These are phyloP conservation scores for Oryctolagus cuniculus DNA, from an alignment of 2,113 vertebrate genomes.

Conservation along the genomic window mOryCun1.1 NC_091442.1:109162501-109163000, in stretches of 20 bases:
- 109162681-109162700: neutral
- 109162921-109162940: neutral
- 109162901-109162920: neutral
- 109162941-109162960: neutral
- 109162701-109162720: rapidly evolving
- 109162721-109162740: neutral
- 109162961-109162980: neutral
- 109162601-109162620: neutral
- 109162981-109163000: neutral
- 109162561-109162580: neutral
- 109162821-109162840: neutral
- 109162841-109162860: neutral
- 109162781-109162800: neutral
- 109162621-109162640: neutral
- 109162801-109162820: neutral
- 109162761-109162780: slow-evolving; percentile 2
- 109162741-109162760: neutral
- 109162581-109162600: neutral
- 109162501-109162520: neutral
- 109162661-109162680: neutral
- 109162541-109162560: neutral
- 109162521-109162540: neutral
- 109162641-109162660: neutral
- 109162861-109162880: rapidly evolving
- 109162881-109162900: neutral